Base-by-base conservation (phyloP, 2,888 invertebrate species). In the Leucophenga montana region DNA sequence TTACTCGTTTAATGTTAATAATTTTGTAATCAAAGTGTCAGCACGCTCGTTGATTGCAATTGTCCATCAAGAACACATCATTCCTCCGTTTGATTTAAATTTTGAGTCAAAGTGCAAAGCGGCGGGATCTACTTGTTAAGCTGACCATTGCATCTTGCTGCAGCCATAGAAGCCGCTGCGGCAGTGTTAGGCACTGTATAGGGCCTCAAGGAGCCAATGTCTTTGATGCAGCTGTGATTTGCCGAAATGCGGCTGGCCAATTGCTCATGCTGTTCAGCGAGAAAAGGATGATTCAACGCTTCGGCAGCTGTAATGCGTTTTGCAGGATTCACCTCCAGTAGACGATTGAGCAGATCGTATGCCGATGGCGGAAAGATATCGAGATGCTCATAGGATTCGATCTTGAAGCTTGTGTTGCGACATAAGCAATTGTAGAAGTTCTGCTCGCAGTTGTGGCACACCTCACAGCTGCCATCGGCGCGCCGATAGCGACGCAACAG, bases 281-380 rank as follows among this genome's bases (percentile, higher is more conserved):
- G 91, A 89, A 95, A 96, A 54, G 94, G 92, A 90, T 96, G 96
- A 64, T 89, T 87, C 22, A 96, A 90, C 44, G 96, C 96, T 69
- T 92, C 91, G 22, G 91, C 91, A 46, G 96, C 96, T 4, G 93
- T 91, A 74, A 93, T 91, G 78, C 96, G 91, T 44, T 91, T 91
- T 80, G 90, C 89, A 14, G 95, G 95, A 90, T 95, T 92, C 33
- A 95, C 91, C 87, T 95, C 94, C 78, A 97, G 89, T 78, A 97
- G 90, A 64, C 90, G 91, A 77, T 89, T 89, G 59, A 95, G 90
- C 75, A 97, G 90, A 83, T 94, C 91, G 89, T 93, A 96, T 0
- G 95, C 95, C 70, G 91, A 89, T 77, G 91, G 90, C 13, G 95
- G 94, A 88, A 93, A 94, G 0, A 78, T 73, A 70, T 89, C 89